Evolutionary conservation across 2,888 invertebrate species (phyloP).

Genomic region (Microchrysa polita): DNA sequence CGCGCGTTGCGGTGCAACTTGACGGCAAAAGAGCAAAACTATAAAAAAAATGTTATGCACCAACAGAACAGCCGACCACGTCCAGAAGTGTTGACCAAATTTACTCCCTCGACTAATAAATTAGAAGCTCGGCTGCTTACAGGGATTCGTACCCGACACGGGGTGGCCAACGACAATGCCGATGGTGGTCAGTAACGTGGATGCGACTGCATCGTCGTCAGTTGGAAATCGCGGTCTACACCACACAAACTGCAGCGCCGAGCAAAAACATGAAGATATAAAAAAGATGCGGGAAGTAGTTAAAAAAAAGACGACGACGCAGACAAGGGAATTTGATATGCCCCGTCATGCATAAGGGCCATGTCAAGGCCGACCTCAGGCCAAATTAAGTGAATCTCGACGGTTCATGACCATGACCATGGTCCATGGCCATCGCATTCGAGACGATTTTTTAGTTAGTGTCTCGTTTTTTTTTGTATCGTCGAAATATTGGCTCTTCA

Average conservation of each 20-base stretch:
- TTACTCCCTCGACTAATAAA: slow-evolving; percentile 40
- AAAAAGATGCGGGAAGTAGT: slow-evolving; percentile 9
- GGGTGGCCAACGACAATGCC: neutral
- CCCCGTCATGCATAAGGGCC: slow-evolving; percentile 16
- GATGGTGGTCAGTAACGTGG: neutral
- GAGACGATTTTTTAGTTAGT: slow-evolving; percentile 7
- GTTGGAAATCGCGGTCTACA: neutral
- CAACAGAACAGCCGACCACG: neutral
- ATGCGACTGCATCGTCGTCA: too few species aligned
- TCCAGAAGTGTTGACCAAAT: slow-evolving; percentile 43
- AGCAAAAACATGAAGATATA: neutral
- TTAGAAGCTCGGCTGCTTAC: slow-evolving; percentile 31
- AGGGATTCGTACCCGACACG: neutral
- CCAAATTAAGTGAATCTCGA: slow-evolving; percentile 42
- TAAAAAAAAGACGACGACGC: slow-evolving; percentile 16
- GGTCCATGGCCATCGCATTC: slow-evolving; percentile 31
- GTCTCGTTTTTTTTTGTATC: too few species aligned
- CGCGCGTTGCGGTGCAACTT: neutral
- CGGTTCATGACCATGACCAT: slow-evolving; percentile 40
- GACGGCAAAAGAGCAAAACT: neutral
- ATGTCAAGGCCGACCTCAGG: slow-evolving; percentile 44
- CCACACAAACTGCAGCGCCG: neutral
- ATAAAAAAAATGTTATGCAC: neutral
- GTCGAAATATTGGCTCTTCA: too few species aligned
- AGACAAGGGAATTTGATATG: slow-evolving; percentile 39